Conservation (phyloP, 2,888 invertebrate genomes). For the Unio delphinus region DNA sequence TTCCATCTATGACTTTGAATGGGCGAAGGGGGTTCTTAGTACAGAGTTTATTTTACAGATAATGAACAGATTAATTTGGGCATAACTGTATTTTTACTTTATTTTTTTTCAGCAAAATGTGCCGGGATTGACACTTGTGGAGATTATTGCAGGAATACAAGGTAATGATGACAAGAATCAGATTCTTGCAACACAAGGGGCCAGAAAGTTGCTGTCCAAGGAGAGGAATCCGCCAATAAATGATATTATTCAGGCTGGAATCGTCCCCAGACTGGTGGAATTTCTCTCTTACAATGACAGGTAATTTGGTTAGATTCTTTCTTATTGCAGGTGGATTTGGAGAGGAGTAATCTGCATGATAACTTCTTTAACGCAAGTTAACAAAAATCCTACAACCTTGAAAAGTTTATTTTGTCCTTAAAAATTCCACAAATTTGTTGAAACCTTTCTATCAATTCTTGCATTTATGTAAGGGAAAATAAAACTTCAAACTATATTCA, state of each 20-base stretch:
- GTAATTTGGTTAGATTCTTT: slow-evolving; percentile 74
- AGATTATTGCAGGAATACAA: slow-evolving; percentile 82
- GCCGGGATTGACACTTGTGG: slow-evolving; percentile 77
- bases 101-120: slow-evolving; percentile 38
- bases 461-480: no score
- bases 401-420: no score
- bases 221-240: slow-evolving; percentile 94
- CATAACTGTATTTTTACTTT: not conserved
- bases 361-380: no score
- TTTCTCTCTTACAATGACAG: slow-evolving; percentile 82
- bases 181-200: slow-evolving; percentile 84
- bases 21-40: no score
- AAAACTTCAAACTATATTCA: no score
- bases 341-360: not conserved
- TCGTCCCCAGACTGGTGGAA: slow-evolving; percentile 86
- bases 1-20: no score
- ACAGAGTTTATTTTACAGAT: no score
- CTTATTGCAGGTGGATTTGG: not conserved
- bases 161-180: slow-evolving; percentile 78
- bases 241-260: slow-evolving; percentile 85
- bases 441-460: no score
- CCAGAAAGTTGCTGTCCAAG: slow-evolving; percentile 88
- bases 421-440: no score
- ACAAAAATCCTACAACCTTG: no score
- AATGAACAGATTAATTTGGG: no score